Conservation (phyloP, 1,140 invertebrate genomes). For the Megathymus violae region DNA sequence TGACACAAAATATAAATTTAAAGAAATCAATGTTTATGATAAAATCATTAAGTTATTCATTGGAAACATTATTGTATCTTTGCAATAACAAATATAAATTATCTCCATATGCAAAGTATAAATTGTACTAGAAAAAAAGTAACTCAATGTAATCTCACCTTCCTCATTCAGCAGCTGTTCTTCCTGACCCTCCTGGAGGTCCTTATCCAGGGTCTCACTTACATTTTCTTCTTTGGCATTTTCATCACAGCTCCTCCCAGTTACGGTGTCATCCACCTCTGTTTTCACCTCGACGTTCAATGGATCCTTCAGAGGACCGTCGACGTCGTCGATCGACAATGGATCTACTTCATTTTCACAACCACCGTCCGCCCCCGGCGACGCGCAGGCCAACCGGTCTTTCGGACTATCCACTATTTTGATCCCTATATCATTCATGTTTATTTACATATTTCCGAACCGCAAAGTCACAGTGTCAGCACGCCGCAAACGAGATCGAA, state of each 20-base stretch:
- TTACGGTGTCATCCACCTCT: slow-evolving; percentile 46
- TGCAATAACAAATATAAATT: too few relatives aligned
- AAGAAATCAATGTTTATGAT: too few relatives aligned
- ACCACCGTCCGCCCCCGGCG: slow-evolving; percentile 49
- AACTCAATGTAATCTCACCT: neutral
- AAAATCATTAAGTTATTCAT: too few relatives aligned
- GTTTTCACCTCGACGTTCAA: slow-evolving; percentile 42
- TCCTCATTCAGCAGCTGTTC: slow-evolving; percentile 22
- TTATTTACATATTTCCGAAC: slow-evolving; percentile 82
- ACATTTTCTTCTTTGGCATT: slow-evolving; percentile 72
- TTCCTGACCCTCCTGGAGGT: slow-evolving; percentile 32
- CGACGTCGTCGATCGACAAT: slow-evolving; percentile 64
- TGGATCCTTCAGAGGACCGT: slow-evolving; percentile 48
- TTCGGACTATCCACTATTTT: slow-evolving; percentile 77
- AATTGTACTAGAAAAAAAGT: neutral
- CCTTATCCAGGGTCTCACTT: slow-evolving; percentile 47
- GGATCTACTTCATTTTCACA: slow-evolving; percentile 74
- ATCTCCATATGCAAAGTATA: too few relatives aligned
- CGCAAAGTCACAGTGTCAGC: slow-evolving; percentile 67
- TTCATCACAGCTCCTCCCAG: slow-evolving; percentile 65
- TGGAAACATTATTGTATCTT: too few relatives aligned
- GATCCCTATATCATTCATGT: slow-evolving; percentile 81
- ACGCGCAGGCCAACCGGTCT: slow-evolving; percentile 53
- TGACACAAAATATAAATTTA: too few relatives aligned
- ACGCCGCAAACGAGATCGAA: slow-evolving; percentile 67